Base-by-base conservation (phyloP, 1,140 invertebrate species). In the Pogonomyrmex barbatus region DNA sequence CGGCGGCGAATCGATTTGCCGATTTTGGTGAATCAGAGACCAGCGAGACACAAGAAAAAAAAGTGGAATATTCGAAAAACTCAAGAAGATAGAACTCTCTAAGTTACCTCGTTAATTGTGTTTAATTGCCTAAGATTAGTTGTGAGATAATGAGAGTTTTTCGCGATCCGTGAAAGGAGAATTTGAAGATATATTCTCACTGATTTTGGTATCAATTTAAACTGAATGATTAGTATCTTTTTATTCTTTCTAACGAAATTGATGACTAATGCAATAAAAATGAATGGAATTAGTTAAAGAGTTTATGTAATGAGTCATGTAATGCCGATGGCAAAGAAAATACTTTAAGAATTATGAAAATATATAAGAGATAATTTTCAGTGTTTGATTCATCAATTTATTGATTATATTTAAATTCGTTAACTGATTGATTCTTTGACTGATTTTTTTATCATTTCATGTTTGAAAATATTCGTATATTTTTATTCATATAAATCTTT, bases 41-140 rank as follows among this genome's bases (percentile, higher is more conserved):
- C 2, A 52, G 30, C 45, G 12, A 42, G 39, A 82, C 14, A 17
- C n/a, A 67, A 70, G 6, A 77, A 3, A n/a, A 45, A 24, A 63
- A 8, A 52, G 42, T 62, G 6, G 8, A 10, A 30, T 8, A 67
- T 3, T 62, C n/a, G 10, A 36, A 68, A 67, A 33, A 54, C 30
- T 63, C 33, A 71, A 45, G 24, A 71, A n/a, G 30, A 79, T 58
- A 45, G 1, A 8, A 42, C 14, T 81, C 30, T 39, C 36, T 52
- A 79, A 67, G 36, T 65, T 63, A 65, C 39, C 65, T 50, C 33
- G 33, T 65, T 65, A 65, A 67, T 79, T 67, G 62, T 52, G 45
- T 52, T 39, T 79, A 79, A 67, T 67, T 67, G 39, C 14, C 36
- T 36, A 50, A 65, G 60, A 5, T 24, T 39, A 50, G 39, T 63